Percentiles rank a stretch among this genome's conserved stretches.
Evolutionary conservation across 2,888 invertebrate species (phyloP).

Genomic region (Miltochrista miniata): DNA sequence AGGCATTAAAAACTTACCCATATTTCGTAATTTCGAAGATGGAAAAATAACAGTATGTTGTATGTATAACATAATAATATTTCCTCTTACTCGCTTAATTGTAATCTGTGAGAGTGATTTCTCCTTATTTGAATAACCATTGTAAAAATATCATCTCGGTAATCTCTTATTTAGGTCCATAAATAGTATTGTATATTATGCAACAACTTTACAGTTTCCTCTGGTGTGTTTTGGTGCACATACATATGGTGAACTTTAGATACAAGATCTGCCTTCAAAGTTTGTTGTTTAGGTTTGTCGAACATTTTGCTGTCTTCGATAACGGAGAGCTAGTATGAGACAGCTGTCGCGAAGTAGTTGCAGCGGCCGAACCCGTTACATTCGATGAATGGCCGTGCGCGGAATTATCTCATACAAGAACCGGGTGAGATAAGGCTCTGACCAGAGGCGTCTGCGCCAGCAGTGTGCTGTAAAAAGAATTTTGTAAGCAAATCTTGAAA

Average conservation of each 20-base stretch:
- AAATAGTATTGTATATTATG: no score
- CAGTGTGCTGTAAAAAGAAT: conserved; percentile 56
- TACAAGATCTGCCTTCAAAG: conserved; percentile 94
- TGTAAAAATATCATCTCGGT: no score
- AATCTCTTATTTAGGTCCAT: no score
- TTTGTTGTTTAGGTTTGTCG: conserved; percentile 91
- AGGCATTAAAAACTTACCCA: no score
- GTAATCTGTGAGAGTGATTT: no score
- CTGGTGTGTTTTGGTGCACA: conserved; percentile 9
- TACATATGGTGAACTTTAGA: conserved; percentile 94
- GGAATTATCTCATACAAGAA: conserved; percentile 97
- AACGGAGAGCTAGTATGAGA: conserved; percentile 98
- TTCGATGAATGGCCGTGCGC: conserved; percentile 96
- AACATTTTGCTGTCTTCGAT: conserved; percentile 94
- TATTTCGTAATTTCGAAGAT: no score
- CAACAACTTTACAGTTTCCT: no score
- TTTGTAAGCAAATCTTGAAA: no score
- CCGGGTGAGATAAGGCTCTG: conserved; percentile 97
- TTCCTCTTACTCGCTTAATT: no score
- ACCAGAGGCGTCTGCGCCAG: conserved; percentile 92
- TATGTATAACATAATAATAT: no score
- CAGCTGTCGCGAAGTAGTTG: conserved; percentile 96
- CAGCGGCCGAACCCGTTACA: conserved; percentile 97
- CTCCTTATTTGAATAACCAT: no score
- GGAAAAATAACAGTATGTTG: no score